These are phyloP conservation scores for Poeciliopsis turrubarensis DNA, from an alignment of 2,113 vertebrate species.

Conservation along the genomic window DNA sequence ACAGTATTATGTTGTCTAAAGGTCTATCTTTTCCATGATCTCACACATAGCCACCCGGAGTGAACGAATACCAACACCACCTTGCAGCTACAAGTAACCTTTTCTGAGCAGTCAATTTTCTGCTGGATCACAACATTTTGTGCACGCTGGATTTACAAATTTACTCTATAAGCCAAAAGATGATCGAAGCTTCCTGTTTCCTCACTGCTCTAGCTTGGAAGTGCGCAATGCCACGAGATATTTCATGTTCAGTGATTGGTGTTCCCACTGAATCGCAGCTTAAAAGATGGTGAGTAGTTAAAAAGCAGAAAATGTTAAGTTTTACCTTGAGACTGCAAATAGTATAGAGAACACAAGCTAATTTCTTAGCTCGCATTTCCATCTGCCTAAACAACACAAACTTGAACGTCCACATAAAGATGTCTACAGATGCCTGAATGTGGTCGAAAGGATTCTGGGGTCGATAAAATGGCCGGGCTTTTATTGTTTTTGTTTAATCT, in stretches of 20 bases:
- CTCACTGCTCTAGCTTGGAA: constrained; percentile 22
- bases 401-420: not conserved
- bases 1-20: constrained; percentile 16
- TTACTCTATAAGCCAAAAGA: constrained; percentile 18
- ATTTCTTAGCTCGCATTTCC: not conserved
- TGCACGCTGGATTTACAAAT: constrained; percentile 25
- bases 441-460: not conserved
- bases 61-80: constrained; percentile 66
- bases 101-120: constrained; percentile 42
- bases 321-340: constrained; percentile 22
- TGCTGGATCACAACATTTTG: constrained; percentile 18
- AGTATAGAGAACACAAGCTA: constrained; percentile 22
- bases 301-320: constrained; percentile 1
- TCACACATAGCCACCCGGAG: constrained; percentile 47
- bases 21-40: constrained; percentile 47
- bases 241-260: constrained; percentile 2
- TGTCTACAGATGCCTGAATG: too few species aligned
- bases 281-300: constrained; percentile 24
- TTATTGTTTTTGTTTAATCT: not conserved
- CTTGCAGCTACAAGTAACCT: constrained; percentile 72
- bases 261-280: constrained; percentile 58
- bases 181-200: constrained; percentile 38
- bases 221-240: constrained; percentile 14
- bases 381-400: not conserved
- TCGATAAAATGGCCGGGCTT: not conserved